Evolutionary conservation across 2,797 vertebrate genomes (phyloP).

Genomic region (Tamandua tetradactyla): DNA sequence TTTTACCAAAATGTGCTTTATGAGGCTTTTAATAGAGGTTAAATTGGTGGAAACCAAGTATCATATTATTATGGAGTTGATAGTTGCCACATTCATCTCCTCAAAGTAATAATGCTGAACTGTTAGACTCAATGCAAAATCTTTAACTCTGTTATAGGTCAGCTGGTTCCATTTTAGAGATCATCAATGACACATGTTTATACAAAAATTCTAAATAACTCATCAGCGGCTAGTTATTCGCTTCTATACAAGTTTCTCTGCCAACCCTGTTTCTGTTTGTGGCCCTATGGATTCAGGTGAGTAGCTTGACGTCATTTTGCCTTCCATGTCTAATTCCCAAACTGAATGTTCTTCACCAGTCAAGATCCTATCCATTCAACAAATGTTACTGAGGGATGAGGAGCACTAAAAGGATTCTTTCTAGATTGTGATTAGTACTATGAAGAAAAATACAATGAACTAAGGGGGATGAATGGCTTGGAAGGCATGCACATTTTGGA

Average conservation of each 20-base stretch:
- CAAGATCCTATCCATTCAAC: not conserved
- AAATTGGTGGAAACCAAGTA: constrained; percentile 79
- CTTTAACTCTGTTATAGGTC: constrained; percentile 59
- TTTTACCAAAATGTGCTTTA: constrained; percentile 81
- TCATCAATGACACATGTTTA: constrained; percentile 49
- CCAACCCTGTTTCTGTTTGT: not conserved
- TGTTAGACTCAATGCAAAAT: constrained; percentile 39
- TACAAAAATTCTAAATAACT: constrained; percentile 57
- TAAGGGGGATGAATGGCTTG: not conserved
- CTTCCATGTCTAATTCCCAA: not conserved
- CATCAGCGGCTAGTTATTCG: not conserved
- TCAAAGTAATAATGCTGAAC: constrained; percentile 42
- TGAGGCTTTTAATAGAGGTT: constrained; percentile 80
- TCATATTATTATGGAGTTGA: constrained; percentile 73
- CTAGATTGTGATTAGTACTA: not conserved
- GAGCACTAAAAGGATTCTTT: not conserved
- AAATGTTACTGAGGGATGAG: not conserved
- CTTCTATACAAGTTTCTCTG: not conserved
- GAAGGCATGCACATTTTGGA: not conserved
- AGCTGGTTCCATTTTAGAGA: constrained; percentile 56
- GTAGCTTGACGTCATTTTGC: not conserved
- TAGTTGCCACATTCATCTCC: constrained; percentile 73
- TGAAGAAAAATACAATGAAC: not conserved
- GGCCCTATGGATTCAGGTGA: not conserved
- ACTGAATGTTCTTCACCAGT: not conserved